phyloP scores from a whole-genome alignment of 2,888 invertebrate species.

The Campaea margaritaria region DNA sequence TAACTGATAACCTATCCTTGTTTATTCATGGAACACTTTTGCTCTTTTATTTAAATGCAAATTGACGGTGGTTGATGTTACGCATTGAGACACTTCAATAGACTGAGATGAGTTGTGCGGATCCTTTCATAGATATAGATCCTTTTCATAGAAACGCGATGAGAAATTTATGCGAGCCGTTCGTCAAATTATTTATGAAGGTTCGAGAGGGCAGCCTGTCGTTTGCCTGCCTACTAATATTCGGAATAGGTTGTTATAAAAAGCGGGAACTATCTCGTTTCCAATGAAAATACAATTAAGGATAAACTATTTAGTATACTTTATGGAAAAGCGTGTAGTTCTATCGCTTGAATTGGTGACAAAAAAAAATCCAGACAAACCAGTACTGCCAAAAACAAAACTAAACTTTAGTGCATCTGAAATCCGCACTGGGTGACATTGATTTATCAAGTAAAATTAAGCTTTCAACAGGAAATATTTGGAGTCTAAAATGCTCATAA shows the following conservation, averaged over 20 bases:
- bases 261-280: background rate
- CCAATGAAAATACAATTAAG: background rate
- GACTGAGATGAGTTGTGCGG: conserved; percentile 8
- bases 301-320: too few relatives aligned
- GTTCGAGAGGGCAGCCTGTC: conserved; percentile 12
- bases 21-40: conserved; percentile 34
- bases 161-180: conserved; percentile 17
- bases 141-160: conserved; percentile 17
- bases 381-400: background rate
- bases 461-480: background rate
- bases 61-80: conserved; percentile 38
- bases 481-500: background rate
- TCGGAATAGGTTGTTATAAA: background rate
- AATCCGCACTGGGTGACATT: too few relatives aligned
- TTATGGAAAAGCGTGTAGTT: too few relatives aligned
- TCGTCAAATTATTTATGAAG: conserved; percentile 29
- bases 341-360: too few relatives aligned
- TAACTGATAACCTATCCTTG: conserved; percentile 31
- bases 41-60: conserved; percentile 42
- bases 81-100: conserved; percentile 37
- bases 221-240: conserved; percentile 3
- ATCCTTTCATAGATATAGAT: conserved; percentile 6
- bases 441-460: background rate
- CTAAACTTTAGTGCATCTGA: background rate
- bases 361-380: too few relatives aligned